A percentile compares a stretch with the other conserved stretches of the same genome.
These are phyloP conservation scores for Chrysolina haemoptera DNA, from an alignment of 2,888 invertebrate genomes.

Conservation along the genomic window DNA sequence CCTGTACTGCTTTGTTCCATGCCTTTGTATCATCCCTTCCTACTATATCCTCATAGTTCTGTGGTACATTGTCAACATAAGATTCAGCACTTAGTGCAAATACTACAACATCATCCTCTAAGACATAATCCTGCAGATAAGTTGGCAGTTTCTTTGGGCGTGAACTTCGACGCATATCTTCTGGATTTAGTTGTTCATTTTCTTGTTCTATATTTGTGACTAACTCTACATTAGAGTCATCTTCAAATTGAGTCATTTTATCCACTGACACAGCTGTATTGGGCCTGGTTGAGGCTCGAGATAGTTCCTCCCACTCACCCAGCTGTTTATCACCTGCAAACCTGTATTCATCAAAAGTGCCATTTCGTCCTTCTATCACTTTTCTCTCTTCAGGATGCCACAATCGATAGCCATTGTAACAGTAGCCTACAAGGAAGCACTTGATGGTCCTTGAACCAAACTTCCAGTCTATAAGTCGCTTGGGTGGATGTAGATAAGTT, in stretches of 20 bases:
- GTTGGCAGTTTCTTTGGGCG: conserved; percentile 9
- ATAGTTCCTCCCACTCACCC: conserved; percentile 9
- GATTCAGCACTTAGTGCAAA: too few relatives aligned
- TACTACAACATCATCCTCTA: conserved; percentile 13
- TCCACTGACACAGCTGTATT: background rate
- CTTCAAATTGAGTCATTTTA: background rate
- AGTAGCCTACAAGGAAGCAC: conserved; percentile 16
- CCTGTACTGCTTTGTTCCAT: conserved; percentile 23
- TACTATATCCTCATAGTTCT: conserved; percentile 7
- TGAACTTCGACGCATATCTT: conserved; percentile 7
- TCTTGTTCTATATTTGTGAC: too few relatives aligned
- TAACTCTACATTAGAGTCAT: background rate
- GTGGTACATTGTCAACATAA: too few relatives aligned
- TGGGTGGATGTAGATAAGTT: conserved; percentile 1
- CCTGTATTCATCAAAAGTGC: conserved; percentile 14
- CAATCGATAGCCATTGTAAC: conserved; percentile 25
- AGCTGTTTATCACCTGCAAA: background rate
- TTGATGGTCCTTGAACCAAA: conserved; percentile 3
- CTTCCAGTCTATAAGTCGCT: conserved; percentile 2
- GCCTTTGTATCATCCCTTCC: conserved; percentile 4
- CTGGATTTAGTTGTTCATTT: background rate
- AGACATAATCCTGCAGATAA: conserved; percentile 1
- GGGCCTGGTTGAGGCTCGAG: background rate
- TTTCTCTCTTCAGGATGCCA: conserved; percentile 17
- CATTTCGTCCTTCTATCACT: conserved; percentile 18